Evolutionary conservation across 2,797 vertebrate genomes (phyloP), one percentile per base, ranked within the genome.

Genomic region (Sciurus vulgaris): DNA sequence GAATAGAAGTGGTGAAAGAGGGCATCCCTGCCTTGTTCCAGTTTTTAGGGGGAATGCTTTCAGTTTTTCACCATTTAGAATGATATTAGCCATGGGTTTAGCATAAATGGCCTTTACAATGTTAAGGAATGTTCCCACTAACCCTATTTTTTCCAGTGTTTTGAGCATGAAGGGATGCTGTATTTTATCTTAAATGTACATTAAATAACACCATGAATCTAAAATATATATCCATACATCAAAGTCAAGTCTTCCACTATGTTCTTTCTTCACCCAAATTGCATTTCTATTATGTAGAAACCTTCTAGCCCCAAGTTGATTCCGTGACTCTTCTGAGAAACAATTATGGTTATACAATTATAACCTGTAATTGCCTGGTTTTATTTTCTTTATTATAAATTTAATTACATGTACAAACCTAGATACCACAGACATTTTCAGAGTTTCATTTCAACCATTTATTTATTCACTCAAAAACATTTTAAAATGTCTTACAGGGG

Each of bases 391-490:
- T 54, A 69, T 33, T 86, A 70, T 65, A 93, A 82, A 87, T 47
- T 51, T 33, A 69, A 5, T 67, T 89, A 63, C 1, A 56, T 12
- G 38, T 65, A 79, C 1, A 83, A 94, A 22, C 10, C 10, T 85
- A 86, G 3, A 65, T 47, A 51, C 20, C 15, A 92, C 10, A 72
- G n/a, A 38, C 20, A 4, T 30, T 56, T 61, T 93, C 10, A 91
- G 30, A 83, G 8, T 92, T 92, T 93, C 1, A 61, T 4, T 63
- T 91, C 22, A 77, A 26, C 6, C 3, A 70, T 38, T 84, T 89
- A 92, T 65, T 93, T 61, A 92, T 69, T 86, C 13, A 56, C 3
- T 54, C 17, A 17, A 91, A 96, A 82, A n/a, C 69, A 81, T 65
- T 95, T 94, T 54, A 5, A 96, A 87, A 88, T 89, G 11, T 70